Evolutionary conservation across 2,113 vertebrate genomes (phyloP), one percentile per base, ranked within the genome.

Genomic region (Azemiops feae): DNA sequence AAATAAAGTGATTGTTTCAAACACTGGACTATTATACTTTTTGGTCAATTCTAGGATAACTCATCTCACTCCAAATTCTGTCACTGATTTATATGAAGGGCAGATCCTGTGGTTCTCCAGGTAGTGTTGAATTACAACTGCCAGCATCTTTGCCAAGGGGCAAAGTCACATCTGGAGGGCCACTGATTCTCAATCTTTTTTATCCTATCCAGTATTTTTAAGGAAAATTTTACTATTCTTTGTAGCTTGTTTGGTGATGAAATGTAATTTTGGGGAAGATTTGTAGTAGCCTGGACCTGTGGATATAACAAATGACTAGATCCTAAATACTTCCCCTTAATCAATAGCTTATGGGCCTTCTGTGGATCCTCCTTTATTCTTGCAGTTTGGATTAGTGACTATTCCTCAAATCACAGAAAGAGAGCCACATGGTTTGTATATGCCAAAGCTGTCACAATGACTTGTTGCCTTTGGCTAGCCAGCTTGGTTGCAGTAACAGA

Each of bases 401-500:
- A 30, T 43, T 2, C 8, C 89, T 60, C 94, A 89, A 87, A 12
- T 69, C 0, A 0, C 0, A 1, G 25, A 1, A 90, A n/a, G 30
- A 55, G 4, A 81, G 94, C 69, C 54, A 87, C 0, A 5, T 14
- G 9, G n/a, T 94, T 91, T 86, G 4, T 57, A 50, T 34, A 25
- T 45, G 22, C 69, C 30, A n/a, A 90, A 86, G 18, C 55, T 23
- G 60, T 90, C 50, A 16, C 74, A 22, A 27, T 74, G 89, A 93
- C 94, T 81, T 43, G 5, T 43, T 91, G 3, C 1, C 92, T 94
- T 81, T 5, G 1, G 91, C 92, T 55, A 94, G 89, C 91, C 92
- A 95, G 94, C 95, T 90, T 47, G 39, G 89, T 93, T 90, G 92
- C 81, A 93, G 81, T 87, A 90, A 90, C 74, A 93, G 81, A 90